These are phyloP conservation scores for Tachina fera DNA, from an alignment of 2,888 invertebrate species.

Conservation along the genomic window DNA sequence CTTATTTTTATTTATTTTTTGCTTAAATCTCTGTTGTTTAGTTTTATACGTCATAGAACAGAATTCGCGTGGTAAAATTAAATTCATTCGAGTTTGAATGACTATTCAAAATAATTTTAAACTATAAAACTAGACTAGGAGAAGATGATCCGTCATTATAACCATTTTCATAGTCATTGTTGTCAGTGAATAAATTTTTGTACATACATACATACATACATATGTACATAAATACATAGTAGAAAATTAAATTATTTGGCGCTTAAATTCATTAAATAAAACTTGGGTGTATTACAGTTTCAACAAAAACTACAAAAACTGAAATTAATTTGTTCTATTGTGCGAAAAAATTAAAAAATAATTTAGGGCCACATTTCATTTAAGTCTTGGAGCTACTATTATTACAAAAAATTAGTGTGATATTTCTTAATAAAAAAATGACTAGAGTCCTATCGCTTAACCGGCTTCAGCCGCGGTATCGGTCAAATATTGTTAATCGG, in stretches of 20 bases:
- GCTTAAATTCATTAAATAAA: conserved; percentile 41
- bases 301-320: neutral
- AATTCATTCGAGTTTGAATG: conserved; percentile 49
- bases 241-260: conserved; percentile 36
- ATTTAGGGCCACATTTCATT: no score
- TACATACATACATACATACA: neutral
- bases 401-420: no score
- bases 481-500: no score
- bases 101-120: conserved; percentile 59
- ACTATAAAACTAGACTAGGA: conserved; percentile 39
- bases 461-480: no score
- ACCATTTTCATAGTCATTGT: conserved; percentile 43
- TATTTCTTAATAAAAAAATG: no score
- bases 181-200: conserved; percentile 41
- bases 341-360: neutral
- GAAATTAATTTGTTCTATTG: no score
- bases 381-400: no score
- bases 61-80: conserved; percentile 33
- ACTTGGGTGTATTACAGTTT: neutral
- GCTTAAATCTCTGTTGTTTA: neutral
- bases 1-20: neutral
- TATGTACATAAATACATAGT: neutral
- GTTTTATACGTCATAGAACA: conserved; percentile 14
- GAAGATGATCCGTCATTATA: conserved; percentile 62
- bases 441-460: no score